These are phyloP conservation scores for Amphiprion ocellaris DNA, from an alignment of 2,113 vertebrate species.

Conservation along the genomic window DNA sequence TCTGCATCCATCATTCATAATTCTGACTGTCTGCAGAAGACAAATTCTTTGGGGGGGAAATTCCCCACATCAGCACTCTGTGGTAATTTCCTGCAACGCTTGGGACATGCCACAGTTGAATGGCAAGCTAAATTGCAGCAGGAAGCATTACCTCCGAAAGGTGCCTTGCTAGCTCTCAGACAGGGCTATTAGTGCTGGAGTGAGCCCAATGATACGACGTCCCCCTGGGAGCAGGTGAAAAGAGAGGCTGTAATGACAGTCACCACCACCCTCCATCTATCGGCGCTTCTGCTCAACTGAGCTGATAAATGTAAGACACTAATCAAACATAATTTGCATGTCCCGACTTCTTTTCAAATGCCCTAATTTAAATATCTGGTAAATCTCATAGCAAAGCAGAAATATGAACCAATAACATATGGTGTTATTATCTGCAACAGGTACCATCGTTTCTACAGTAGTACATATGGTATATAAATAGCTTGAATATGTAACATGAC, in stretches of 20 bases:
- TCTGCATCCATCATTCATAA: constrained; percentile 78
- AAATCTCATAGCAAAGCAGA: neutral
- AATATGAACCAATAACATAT: neutral
- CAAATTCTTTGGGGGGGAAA: constrained; percentile 63
- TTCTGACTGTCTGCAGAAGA: constrained; percentile 68
- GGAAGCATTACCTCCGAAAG: constrained; percentile 75
- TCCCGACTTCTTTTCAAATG: constrained; percentile 14
- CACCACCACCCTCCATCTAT: constrained; percentile 51
- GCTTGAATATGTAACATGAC: neutral
- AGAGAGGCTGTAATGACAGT: constrained; percentile 69
- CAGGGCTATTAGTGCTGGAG: constrained; percentile 77
- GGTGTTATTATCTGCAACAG: neutral
- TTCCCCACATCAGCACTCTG: constrained; percentile 71
- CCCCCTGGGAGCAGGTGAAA: constrained; percentile 61
- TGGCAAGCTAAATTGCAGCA: constrained; percentile 72
- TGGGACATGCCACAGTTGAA: constrained; percentile 71
- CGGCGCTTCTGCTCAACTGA: constrained; percentile 59
- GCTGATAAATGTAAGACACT: constrained; percentile 49
- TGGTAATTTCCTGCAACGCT: constrained; percentile 75
- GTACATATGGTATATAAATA: neutral
- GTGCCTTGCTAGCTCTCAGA: constrained; percentile 70
- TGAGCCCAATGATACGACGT: constrained; percentile 70
- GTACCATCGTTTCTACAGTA: neutral
- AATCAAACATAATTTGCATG: constrained; percentile 42
- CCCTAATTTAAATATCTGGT: neutral